Base-by-base conservation (phyloP, 2,113 vertebrate genomes). In the Riparia riparia region DNA sequence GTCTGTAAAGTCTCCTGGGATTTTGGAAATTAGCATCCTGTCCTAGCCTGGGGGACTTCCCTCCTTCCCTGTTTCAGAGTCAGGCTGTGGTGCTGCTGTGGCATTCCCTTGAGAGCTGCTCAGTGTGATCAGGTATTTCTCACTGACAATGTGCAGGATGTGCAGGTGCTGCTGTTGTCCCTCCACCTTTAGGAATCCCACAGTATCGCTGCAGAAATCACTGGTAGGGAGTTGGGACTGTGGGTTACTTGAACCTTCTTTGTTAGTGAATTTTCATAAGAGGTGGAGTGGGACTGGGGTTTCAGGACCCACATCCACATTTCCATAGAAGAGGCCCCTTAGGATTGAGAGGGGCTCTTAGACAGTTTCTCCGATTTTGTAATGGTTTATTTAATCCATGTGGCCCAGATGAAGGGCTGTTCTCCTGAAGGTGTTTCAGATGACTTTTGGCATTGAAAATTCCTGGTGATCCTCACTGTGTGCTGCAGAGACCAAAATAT, bases 371-470 rank as follows among this genome's bases (percentile, higher is more conserved):
- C 9, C 7, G 6, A 50, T 78, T 84, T 61, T 51, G 9, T 20
- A 14, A 12, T 22, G 39, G 6, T 20, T n/a, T 42, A 47, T 50
- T 84, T 64, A 19, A 37, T 61, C 42, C 11, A 0, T 15, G 18
- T 58, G 32, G 39, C 61, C 42, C 34, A 61, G 69, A 47, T 1
- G 3, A 82, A 21, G 19, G n/a, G 8, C 32, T 86, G 21, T 65
- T 28, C 41, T 89, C 25, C 58, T 4, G 1, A 41, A 85, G 51
- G 29, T 19, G 51, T 72, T 91, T 85, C 24, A 4, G 54, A 14
- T 39, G 74, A 82, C 87, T 94, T 95, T 85, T 93, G 93, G 91
- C 93, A 90, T 92, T 96, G 49, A 82, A 90, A 93, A 89, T 94
- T 96, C 88, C 80, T 69, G 31, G 41, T 86, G 51, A 87, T 74